Evolutionary conservation across 2,113 vertebrate genomes (phyloP).

Genomic region (Heloderma charlesbogerti): DNA sequence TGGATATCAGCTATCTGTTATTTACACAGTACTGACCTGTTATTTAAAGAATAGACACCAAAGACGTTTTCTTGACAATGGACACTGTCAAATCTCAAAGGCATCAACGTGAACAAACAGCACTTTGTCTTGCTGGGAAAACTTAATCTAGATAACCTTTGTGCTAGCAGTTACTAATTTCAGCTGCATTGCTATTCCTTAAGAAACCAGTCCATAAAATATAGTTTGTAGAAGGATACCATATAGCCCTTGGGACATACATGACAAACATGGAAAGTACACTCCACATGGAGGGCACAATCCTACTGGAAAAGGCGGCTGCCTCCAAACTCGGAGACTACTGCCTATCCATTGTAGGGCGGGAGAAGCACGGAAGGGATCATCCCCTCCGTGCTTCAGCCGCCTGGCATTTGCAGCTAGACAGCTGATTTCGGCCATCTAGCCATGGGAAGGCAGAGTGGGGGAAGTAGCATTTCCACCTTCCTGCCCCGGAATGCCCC

Average conservation of each 20-base stretch:
- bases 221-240: background rate
- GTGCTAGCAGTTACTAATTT: background rate
- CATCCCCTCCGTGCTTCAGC: too few species aligned
- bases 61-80: slow-evolving; percentile 11
- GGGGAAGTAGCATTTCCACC: too few species aligned
- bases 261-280: background rate
- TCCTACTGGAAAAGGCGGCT: too few species aligned
- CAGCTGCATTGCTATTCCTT: too few species aligned
- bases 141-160: background rate
- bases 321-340: too few species aligned
- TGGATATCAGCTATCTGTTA: background rate
- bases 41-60: background rate
- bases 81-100: background rate
- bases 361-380: too few species aligned
- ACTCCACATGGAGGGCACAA: background rate
- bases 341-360: too few species aligned
- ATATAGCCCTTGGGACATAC: background rate
- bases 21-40: background rate
- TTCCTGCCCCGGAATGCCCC: too few species aligned
- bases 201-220: background rate
- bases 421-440: too few species aligned
- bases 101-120: background rate
- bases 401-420: too few species aligned
- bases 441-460: too few species aligned
- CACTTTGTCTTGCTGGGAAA: background rate